phyloP scores from a whole-genome alignment of 2,797 vertebrate species.

The Gobio occitaniae region DNA sequence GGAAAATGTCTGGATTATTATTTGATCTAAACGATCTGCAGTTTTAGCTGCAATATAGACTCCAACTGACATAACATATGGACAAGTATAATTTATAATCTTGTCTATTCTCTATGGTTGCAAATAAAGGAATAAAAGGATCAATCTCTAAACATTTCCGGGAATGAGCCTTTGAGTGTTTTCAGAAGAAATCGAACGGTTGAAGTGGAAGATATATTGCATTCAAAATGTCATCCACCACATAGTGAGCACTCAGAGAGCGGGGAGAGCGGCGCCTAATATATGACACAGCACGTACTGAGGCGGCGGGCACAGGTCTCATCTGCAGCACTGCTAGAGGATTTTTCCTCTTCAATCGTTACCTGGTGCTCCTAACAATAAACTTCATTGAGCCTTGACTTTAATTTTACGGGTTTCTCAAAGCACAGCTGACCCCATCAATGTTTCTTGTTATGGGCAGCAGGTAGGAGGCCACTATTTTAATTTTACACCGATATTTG shows the following conservation, averaged over 20 bases:
- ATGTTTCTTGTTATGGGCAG: conserved; percentile 13
- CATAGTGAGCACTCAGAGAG: conserved; percentile 22
- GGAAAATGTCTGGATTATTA: background rate
- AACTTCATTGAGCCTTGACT: conserved; percentile 37
- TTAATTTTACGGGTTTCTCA: conserved; percentile 34
- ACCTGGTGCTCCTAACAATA: conserved; percentile 41
- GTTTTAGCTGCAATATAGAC: background rate
- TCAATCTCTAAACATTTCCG: conserved; percentile 33
- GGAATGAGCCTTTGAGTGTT: conserved; percentile 14
- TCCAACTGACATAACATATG: background rate
- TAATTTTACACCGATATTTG: background rate
- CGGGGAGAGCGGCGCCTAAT: conserved; percentile 18
- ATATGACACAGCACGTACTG: conserved; percentile 54
- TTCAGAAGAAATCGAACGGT: conserved; percentile 28
- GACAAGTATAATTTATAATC: background rate
- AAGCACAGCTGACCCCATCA: conserved; percentile 30
- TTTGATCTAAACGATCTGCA: background rate
- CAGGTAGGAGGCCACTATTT: background rate
- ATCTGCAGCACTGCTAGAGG: conserved; percentile 44
- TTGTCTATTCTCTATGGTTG: conserved; percentile 1
- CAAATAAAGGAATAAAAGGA: conserved; percentile 21
- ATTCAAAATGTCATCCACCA: conserved; percentile 46
- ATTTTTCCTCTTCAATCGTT: conserved; percentile 23
- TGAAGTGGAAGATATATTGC: conserved; percentile 41
- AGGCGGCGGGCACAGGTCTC: conserved; percentile 31